Evolutionary conservation across 2,113 vertebrate species (phyloP).

Genomic region (Mus musculus): GRCm39 chr4:31003501-31004000

Average conservation of each 20-base stretch:
- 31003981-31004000: slow-evolving; percentile 62
- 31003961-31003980: slow-evolving; percentile 72
- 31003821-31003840: slow-evolving; percentile 86
- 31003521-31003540: slow-evolving; percentile 79
- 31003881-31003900: slow-evolving; percentile 84
- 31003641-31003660: slow-evolving; percentile 78
- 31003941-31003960: slow-evolving; percentile 76
- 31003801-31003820: slow-evolving; percentile 83
- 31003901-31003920: slow-evolving; percentile 79
- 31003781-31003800: slow-evolving; percentile 70
- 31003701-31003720: slow-evolving; percentile 83
- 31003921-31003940: slow-evolving; percentile 81
- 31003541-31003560: slow-evolving; percentile 79
- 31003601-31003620: slow-evolving; percentile 80
- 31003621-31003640: slow-evolving; percentile 83
- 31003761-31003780: slow-evolving; percentile 77
- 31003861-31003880: slow-evolving; percentile 75
- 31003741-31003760: slow-evolving; percentile 82
- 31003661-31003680: slow-evolving; percentile 82
- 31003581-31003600: slow-evolving; percentile 82
- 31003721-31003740: slow-evolving; percentile 75
- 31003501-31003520: slow-evolving; percentile 77
- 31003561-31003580: slow-evolving; percentile 74
- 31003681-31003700: slow-evolving; percentile 84
- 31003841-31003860: slow-evolving; percentile 64